Percentiles rank a stretch among this genome's conserved stretches.
These are phyloP conservation scores for Medauroidea extradentata DNA, from an alignment of 1,140 invertebrate species.

Conservation along the genomic window DNA sequence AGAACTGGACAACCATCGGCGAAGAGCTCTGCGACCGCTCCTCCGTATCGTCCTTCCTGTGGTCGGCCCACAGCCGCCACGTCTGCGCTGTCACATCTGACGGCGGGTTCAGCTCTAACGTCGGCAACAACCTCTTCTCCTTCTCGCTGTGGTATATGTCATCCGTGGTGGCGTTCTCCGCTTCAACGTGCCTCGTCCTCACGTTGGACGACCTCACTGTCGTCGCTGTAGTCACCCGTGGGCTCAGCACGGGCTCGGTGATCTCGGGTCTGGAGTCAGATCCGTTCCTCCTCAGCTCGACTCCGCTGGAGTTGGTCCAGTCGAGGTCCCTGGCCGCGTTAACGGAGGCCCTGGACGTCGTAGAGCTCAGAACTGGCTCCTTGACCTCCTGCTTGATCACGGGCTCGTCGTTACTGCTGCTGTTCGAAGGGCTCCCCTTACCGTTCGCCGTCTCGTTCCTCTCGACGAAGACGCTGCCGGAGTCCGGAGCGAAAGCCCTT, in stretches of 20 bases:
- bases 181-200: neutral
- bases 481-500: neutral
- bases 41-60: neutral
- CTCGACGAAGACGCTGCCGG: neutral
- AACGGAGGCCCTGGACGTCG: neutral
- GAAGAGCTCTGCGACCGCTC: neutral
- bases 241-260: neutral
- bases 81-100: neutral
- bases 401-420: neutral
- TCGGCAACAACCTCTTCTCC: neutral
- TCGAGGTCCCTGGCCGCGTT: neutral
- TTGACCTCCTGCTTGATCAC: neutral
- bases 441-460: neutral
- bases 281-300: too few relatives aligned
- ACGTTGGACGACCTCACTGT: neutral
- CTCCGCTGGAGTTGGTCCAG: neutral
- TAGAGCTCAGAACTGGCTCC: neutral
- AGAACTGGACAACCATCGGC: conserved; percentile 62
- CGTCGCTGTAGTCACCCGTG: neutral
- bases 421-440: neutral
- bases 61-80: neutral
- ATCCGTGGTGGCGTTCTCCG: neutral
- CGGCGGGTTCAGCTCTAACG: neutral
- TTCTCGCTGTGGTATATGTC: neutral
- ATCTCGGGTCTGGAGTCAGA: neutral